Conservation (phyloP, 2,797 vertebrate species). For the Scarus forsteni region DNA sequence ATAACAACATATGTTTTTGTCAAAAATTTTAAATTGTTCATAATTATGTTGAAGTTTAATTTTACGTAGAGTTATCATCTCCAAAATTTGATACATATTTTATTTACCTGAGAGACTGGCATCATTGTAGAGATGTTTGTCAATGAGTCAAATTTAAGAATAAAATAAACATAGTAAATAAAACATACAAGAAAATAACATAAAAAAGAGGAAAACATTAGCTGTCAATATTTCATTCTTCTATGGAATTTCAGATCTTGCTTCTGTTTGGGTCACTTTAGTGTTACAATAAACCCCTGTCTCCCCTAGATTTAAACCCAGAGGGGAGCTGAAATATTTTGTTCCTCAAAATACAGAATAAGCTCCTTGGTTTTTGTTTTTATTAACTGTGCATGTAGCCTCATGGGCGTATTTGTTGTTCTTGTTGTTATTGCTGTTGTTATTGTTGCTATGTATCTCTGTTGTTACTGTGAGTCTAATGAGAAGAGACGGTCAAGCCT, state of each 20-base stretch:
- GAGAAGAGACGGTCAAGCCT: constrained; percentile 40
- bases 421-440: constrained; percentile 53
- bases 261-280: not conserved
- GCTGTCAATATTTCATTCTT: not conserved
- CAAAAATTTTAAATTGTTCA: too few relatives aligned
- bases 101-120: too few relatives aligned
- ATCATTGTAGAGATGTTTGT: too few relatives aligned
- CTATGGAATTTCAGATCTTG: not conserved
- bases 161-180: too few relatives aligned
- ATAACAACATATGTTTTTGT: too few relatives aligned
- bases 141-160: too few relatives aligned
- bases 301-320: constrained; percentile 22
- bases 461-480: constrained; percentile 61
- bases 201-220: not conserved
- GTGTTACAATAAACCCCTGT: constrained; percentile 35
- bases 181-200: too few relatives aligned
- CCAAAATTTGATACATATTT: too few relatives aligned
- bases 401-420: constrained; percentile 54
- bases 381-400: constrained; percentile 67
- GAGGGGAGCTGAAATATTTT: constrained; percentile 1
- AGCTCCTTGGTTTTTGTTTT: constrained; percentile 33
- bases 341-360: constrained; percentile 12
- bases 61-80: too few relatives aligned
- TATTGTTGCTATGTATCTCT: constrained; percentile 57
- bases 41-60: too few relatives aligned